Base-by-base conservation (phyloP, 2,888 invertebrate species). In the Holacanthella duospinosa region DNA sequence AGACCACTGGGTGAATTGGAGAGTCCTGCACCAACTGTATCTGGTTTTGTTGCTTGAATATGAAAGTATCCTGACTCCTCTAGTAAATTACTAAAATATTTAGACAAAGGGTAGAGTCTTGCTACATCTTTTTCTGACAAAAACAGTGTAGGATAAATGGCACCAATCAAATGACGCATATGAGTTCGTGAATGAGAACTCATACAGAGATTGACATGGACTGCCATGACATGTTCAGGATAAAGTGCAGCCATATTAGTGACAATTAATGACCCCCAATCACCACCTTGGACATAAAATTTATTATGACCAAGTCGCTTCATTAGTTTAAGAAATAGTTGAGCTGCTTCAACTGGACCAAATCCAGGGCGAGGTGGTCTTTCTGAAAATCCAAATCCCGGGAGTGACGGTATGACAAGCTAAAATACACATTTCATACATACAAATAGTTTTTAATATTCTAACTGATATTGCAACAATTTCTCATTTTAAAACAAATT, bases 11-110 rank as follows among this genome's bases (percentile, higher is more conserved):
- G 82, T 19, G 80, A 80, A 68, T 81, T 80, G 63, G 75, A 75
- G 60, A 83, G 72, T 1, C 75, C 79, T 28, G 77, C 75, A n/a
- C 80, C 92, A 69, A 89, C 79, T 0, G 92, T 91, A 74, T 93
- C 93, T 19, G 93, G 93, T 76, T 91, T 93, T 0, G 92, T 90
- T 0, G 88, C 83, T 75, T 93, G 93, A 3, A 92, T 69, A 75
- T 92, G 91, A 73, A 87, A 62, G 71, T 81, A 82, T 6, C 82
- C 82, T 19, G 75, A 68, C 68, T 82, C 81, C 54, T 74, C 68
- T 9, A 79, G n/a, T 1, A 77, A 9, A 36, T 66, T 64, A n/a
- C 61, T 59, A 1, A 76, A 65, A 43, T 57, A 55, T 12, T 71
- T 68, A 16, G 58, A 24, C 25, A 76, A 62, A 3, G 77, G 77